Evolutionary conservation across 2,113 vertebrate genomes (phyloP), one percentile per base, ranked within the genome.

Genomic region (Zootoca vivipara): DNA sequence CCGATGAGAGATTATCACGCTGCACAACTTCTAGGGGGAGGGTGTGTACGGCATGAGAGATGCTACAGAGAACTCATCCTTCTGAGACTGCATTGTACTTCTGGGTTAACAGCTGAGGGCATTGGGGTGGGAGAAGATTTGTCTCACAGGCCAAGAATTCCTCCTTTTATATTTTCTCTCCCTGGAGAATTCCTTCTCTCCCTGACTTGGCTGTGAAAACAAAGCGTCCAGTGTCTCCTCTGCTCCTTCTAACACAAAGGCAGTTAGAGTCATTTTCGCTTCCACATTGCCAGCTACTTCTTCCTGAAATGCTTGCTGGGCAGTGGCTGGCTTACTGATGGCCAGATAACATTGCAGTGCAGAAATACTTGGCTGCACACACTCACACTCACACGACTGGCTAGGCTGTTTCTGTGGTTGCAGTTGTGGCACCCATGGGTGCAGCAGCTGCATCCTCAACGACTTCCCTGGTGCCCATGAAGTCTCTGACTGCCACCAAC

Each of bases 201-300:
- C 72, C 0, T n/a, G 46, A 46, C 90, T 87, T 93, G 10, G 86
- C 86, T 65, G 10, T 0, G 0, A 0, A 0, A 89, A 96, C 95
- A 96, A 96, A 93, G 94, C 92, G 85, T 58, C 2, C n/a, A 96
- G 94, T 97, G 96, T 97, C 92, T 97, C 81, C 69, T 80, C 84
- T 8, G 77, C 88, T 94, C 28, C 90, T 80, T 89, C 87, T 81
- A 30, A 0, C 93, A 97, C 96, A 97, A 95, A 95, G 90, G 52
- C 87, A 33, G 12, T 91, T 90, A 88, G 91, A 94, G 93, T 90
- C 16, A 13, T 62, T 93, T 90, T 52, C 40, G 5, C 1, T 85
- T 90, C 85, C 85, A 86, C 70, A 75, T 85, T 86, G 80, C 81
- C n/a, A 87, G 9, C 5, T 62, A 6, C 42, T 94, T 90, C 85